Percentiles rank a stretch among this genome's conserved stretches.
Conservation (phyloP, 2,797 vertebrate species). For the Anguilla anguilla region DNA sequence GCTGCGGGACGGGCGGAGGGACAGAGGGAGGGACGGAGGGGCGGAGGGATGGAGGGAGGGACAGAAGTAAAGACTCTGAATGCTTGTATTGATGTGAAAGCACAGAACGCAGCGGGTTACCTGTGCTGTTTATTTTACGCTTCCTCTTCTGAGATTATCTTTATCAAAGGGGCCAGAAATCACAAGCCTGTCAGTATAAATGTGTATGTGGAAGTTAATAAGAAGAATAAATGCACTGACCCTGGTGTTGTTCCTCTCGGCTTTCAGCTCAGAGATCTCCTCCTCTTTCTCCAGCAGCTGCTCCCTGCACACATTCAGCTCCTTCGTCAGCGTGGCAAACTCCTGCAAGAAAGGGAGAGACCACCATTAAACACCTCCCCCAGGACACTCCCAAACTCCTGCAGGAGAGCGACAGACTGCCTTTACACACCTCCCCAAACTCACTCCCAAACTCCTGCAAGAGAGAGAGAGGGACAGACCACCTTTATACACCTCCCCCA, state of each 20-base stretch:
- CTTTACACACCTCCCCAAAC: neutral
- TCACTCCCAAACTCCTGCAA: constrained; percentile 84
- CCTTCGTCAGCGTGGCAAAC: constrained; percentile 92
- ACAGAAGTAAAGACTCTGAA: too few relatives aligned
- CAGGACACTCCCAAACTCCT: constrained; percentile 81
- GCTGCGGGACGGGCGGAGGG: constrained; percentile 64
- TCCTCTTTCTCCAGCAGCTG: constrained; percentile 96
- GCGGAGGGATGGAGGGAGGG: too few relatives aligned
- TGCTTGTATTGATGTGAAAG: too few relatives aligned
- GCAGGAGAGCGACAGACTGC: neutral
- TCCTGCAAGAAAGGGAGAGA: constrained; percentile 70
- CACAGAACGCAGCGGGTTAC: too few relatives aligned
- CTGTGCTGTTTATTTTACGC: too few relatives aligned
- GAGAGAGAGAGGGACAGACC: too few relatives aligned
- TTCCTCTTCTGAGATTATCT: too few relatives aligned
- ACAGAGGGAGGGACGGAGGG: too few relatives aligned
- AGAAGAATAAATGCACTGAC: constrained; percentile 61
- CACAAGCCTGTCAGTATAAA: too few relatives aligned
- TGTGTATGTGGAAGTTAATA: too few relatives aligned
- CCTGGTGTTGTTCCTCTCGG: constrained; percentile 96
- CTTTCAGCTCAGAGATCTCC: constrained; percentile 96
- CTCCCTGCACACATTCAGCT: constrained; percentile 90
- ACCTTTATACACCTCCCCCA: neutral
- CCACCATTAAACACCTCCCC: neutral
- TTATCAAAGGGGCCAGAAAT: too few relatives aligned